These are phyloP conservation scores for Neoascia interrupta DNA, from an alignment of 2,888 invertebrate species.

Conservation along the genomic window DNA sequence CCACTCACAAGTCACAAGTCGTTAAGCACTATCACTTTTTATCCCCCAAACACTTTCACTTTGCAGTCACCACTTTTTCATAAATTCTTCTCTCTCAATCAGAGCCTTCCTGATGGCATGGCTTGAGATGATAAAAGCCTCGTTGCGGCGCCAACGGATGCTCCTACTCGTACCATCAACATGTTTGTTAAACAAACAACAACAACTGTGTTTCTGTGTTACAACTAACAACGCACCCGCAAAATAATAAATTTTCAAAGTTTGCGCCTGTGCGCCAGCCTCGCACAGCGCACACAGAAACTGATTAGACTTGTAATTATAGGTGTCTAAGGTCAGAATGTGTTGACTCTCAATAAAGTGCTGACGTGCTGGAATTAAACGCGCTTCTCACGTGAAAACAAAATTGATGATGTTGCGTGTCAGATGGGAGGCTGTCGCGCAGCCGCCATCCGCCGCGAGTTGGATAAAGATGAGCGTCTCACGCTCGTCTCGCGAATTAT, in stretches of 20 bases:
- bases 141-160: background rate
- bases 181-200: slow-evolving; percentile 22
- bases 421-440: slow-evolving; percentile 48
- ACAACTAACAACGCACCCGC: slow-evolving; percentile 3
- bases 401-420: slow-evolving; percentile 65
- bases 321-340: slow-evolving; percentile 69
- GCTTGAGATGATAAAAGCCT: slow-evolving; percentile 6
- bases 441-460: slow-evolving; percentile 18
- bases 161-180: slow-evolving; percentile 2
- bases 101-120: slow-evolving; percentile 29
- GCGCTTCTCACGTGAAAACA: slow-evolving; percentile 41
- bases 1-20: no score
- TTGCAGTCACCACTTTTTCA: slow-evolving; percentile 49
- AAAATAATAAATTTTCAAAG: slow-evolving; percentile 51
- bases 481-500: slow-evolving; percentile 36
- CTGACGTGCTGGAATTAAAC: slow-evolving; percentile 56
- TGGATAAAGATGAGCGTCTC: slow-evolving; percentile 33
- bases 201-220: slow-evolving; percentile 51
- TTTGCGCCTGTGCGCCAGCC: no score
- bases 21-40: slow-evolving; percentile 38
- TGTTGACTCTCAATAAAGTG: slow-evolving; percentile 66
- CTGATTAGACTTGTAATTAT: slow-evolving; percentile 68
- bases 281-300: slow-evolving; percentile 27
- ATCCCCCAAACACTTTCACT: slow-evolving; percentile 47
- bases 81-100: slow-evolving; percentile 55